These are phyloP conservation scores for Forbesichthys papilliferus DNA, from an alignment of 2,113 vertebrate genomes.

Conservation along the genomic window DNA sequence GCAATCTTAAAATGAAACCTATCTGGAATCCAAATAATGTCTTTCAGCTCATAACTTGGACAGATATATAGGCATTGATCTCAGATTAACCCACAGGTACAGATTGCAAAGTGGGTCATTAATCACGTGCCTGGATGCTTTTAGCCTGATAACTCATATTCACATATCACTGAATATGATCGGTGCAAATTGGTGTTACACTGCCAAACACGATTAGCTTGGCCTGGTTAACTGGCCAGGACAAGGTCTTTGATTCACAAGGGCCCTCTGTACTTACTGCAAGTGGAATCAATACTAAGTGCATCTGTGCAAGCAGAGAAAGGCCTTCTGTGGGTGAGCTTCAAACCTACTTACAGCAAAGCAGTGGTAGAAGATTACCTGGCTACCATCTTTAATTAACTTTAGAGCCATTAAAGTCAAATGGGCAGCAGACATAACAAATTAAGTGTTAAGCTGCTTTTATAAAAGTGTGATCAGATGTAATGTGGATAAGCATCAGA, in stretches of 20 bases:
- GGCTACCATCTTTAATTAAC: slow-evolving; percentile 59
- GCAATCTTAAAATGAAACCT: neutral
- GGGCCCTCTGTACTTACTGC: slow-evolving; percentile 52
- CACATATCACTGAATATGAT: slow-evolving; percentile 20
- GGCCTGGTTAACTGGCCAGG: slow-evolving; percentile 41
- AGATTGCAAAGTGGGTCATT: slow-evolving; percentile 4
- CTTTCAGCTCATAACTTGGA: slow-evolving; percentile 4
- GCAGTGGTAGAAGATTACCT: slow-evolving; percentile 39
- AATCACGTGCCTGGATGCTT: slow-evolving; percentile 19
- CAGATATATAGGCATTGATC: slow-evolving; percentile 18
- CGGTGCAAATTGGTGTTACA: slow-evolving; percentile 17
- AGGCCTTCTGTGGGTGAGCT: slow-evolving; percentile 19
- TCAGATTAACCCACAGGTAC: neutral
- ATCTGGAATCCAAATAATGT: neutral
- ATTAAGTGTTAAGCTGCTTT: slow-evolving; percentile 7
- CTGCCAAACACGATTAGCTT: slow-evolving; percentile 40
- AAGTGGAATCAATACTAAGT: slow-evolving; percentile 64
- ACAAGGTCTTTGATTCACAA: slow-evolving; percentile 46
- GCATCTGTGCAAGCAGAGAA: slow-evolving; percentile 39
- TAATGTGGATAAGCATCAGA: neutral
- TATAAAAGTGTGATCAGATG: neutral
- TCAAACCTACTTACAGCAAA: slow-evolving; percentile 58
- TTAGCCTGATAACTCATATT: slow-evolving; percentile 5
- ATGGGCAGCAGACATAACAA: slow-evolving; percentile 38
- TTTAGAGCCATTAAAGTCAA: slow-evolving; percentile 54